Evolutionary conservation across 2,888 invertebrate species (phyloP).

Genomic region (Phytoseiulus persimilis): DNA sequence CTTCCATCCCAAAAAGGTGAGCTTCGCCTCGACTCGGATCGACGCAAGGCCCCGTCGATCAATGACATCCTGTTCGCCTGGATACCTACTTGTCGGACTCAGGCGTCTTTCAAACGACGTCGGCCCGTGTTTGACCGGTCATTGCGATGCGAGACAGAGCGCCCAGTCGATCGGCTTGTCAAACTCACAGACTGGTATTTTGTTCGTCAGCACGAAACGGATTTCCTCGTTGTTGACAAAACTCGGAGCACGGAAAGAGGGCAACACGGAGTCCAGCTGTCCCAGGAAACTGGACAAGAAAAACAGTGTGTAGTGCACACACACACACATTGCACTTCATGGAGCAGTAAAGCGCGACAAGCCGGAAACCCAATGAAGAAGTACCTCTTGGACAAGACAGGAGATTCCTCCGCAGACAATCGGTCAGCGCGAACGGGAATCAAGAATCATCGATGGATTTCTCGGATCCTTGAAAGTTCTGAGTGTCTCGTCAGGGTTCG

Average conservation of each 20-base stretch:
- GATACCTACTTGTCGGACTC: background rate
- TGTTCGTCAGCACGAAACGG: background rate
- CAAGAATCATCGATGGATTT: background rate
- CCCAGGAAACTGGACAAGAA: background rate
- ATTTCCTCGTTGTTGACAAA: background rate
- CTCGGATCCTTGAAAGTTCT: too few species aligned
- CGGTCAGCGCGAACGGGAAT: background rate
- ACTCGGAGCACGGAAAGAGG: background rate
- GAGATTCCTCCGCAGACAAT: background rate
- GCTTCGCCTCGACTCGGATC: background rate
- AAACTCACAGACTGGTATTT: background rate
- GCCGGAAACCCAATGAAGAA: background rate
- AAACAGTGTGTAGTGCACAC: background rate
- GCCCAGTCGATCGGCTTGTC: background rate
- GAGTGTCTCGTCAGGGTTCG: too few species aligned
- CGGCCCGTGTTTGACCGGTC: background rate
- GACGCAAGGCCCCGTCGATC: background rate
- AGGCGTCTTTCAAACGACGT: background rate
- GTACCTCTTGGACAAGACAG: background rate
- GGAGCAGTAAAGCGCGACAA: background rate
- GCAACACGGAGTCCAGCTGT: background rate
- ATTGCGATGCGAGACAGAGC: background rate
- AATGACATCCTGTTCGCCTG: background rate
- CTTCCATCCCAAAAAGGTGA: constrained; percentile 28
- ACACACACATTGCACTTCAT: background rate